These are phyloP conservation scores for Kryptopterus vitreolus DNA, from an alignment of 2,797 vertebrate genomes.

Conservation along the genomic window DNA sequence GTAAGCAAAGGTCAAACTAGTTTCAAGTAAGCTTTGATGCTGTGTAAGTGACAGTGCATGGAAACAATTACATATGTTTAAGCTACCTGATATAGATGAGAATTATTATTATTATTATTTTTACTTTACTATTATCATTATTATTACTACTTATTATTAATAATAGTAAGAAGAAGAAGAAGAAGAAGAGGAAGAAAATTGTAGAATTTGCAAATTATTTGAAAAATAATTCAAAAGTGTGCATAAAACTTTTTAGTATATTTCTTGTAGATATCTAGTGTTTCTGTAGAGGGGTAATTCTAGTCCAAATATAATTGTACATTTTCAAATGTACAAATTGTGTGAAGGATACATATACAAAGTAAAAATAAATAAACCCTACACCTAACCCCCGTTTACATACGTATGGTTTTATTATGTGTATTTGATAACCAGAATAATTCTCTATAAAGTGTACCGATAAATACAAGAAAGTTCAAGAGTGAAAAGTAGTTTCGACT, in stretches of 20 bases:
- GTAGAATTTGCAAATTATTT: too few species aligned
- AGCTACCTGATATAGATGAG: too few species aligned
- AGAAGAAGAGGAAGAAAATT: too few species aligned
- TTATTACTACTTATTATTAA: too few species aligned
- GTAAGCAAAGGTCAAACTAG: too few species aligned
- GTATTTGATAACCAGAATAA: too few species aligned
- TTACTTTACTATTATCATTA: too few species aligned
- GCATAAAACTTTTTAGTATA: not conserved
- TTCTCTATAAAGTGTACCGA: not conserved
- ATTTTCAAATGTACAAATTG: too few species aligned
- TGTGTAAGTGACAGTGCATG: not conserved
- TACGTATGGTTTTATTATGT: too few species aligned
- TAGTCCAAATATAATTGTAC: not conserved
- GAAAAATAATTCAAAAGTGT: not conserved
- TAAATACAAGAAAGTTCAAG: not conserved
- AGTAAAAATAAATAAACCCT: not conserved
- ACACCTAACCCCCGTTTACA: too few species aligned
- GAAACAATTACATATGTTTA: not conserved
- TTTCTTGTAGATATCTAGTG: not conserved
- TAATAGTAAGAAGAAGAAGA: too few species aligned
- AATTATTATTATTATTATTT: too few species aligned
- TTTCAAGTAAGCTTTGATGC: not conserved
- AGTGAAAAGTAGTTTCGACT: not conserved
- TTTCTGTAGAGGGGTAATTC: not conserved
- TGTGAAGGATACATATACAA: not conserved